phyloP scores from a whole-genome alignment of 1,140 invertebrate species.

The Euschistus heros region DNA sequence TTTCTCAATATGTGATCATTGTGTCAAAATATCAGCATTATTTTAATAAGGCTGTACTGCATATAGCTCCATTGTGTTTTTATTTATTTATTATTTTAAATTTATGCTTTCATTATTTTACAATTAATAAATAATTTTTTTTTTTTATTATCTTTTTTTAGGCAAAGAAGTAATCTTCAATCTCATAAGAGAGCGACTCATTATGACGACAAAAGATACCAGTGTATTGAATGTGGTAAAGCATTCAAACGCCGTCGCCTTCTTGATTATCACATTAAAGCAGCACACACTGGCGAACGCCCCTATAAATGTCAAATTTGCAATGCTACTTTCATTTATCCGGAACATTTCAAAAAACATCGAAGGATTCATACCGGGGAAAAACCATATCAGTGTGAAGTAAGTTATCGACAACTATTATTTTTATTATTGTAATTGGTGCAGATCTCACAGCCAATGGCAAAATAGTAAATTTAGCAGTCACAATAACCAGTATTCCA shows the following conservation, averaged over 20 bases:
- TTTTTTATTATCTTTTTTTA: conserved; percentile 33
- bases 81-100: no score
- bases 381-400: conserved; percentile 67
- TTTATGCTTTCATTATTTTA: no score
- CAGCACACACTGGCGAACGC: conserved; percentile 65
- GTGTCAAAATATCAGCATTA: no score
- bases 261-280: conserved; percentile 70
- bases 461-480: no score
- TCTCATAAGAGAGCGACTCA: conserved; percentile 69
- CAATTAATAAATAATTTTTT: background rate
- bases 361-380: conserved; percentile 64
- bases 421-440: no score
- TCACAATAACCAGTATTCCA: no score
- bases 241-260: conserved; percentile 61
- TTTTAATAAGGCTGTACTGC: no score
- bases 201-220: conserved; percentile 60
- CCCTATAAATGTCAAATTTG: conserved; percentile 64
- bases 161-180: conserved; percentile 66
- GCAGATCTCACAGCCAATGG: no score
- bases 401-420: no score
- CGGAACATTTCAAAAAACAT: conserved; percentile 75
- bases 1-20: no score
- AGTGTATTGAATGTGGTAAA: conserved; percentile 56
- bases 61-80: no score
- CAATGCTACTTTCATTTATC: conserved; percentile 67